Conservation (phyloP, 2,113 vertebrate genomes). For the Pseudonaja textilis region DNA sequence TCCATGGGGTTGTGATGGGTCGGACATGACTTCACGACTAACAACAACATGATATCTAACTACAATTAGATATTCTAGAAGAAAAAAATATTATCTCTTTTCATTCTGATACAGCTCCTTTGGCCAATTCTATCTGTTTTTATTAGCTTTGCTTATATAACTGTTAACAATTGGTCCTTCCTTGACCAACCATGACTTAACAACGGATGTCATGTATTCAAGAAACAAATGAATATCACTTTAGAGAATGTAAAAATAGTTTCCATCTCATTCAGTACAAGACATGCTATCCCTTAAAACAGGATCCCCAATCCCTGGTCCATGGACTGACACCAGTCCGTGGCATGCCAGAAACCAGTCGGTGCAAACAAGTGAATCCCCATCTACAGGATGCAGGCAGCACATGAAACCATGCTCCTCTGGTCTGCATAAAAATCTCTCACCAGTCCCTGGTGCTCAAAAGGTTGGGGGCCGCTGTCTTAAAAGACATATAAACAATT, state of each 20-base stretch:
- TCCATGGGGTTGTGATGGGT: no score
- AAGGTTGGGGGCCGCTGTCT: no score
- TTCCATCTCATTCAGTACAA: background rate
- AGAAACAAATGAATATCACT: background rate
- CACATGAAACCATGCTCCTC: no score
- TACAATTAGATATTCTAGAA: background rate
- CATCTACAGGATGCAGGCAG: no score
- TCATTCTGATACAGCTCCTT: background rate
- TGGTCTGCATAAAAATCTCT: no score
- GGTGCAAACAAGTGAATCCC: no score
- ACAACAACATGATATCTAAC: background rate
- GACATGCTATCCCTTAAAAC: background rate
- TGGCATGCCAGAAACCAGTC: no score
- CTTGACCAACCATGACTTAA: background rate
- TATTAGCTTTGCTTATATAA: background rate
- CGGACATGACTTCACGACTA: no score
- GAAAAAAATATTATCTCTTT: background rate
- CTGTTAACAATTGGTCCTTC: background rate
- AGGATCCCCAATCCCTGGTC: no score
- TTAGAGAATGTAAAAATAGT: background rate
- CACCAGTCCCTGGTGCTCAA: no score
- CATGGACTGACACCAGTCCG: no score
- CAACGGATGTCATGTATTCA: background rate
- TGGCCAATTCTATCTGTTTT: background rate
- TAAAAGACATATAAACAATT: background rate